Evolutionary conservation across 2,113 vertebrate genomes (phyloP), one percentile per base, ranked within the genome.

Genomic region (Limanda limanda): DNA sequence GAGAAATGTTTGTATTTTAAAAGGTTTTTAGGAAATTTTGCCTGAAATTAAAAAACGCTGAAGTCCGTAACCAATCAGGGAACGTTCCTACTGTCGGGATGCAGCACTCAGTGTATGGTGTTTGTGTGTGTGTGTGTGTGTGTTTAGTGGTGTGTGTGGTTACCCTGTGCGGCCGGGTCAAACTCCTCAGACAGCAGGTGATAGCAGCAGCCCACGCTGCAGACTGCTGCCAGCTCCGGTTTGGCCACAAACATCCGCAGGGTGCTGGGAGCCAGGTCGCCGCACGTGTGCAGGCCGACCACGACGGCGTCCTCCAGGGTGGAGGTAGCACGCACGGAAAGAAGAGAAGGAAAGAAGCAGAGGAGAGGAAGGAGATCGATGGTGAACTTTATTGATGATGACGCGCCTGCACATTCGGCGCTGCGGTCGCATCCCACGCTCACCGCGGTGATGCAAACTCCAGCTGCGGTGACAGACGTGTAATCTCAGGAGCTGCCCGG

Each of bases 181-280:
- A 96, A 97, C 90, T 97, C 94, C 92, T 99, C 98, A 80, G 97
- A 95, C 82, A 99, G 94, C 67, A 99, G 95, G 90, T 99, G 97
- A 88, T 99, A 99, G 91, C 98, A 99, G 91, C 98, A 99, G 74
- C 97, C 97, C 60, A 99, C 98, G 70, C 95, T 97, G 90, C 98
- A 99, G 85, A 98, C 94, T 0, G 96, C 96, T 54, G 92, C 94
- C 84, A 98, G 94, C 95, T 98, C 96, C 63, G 72, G 86, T 59
- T 96, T 97, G 68, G 95, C 92, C 87, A 89, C 83, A 89, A 98
- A 99, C 93, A 99, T 97, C 68, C 91, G 89, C 86, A 95, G 88
- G 8, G 85, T 93, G 90, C 93, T 94, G 55, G 94, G 78, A 82
- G 96, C 97, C 91, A 99, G 94, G 92, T 99, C 96, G 8, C 98